Evolutionary conservation across 2,888 invertebrate species (phyloP).

Genomic region (Platycnemis pennipes): DNA sequence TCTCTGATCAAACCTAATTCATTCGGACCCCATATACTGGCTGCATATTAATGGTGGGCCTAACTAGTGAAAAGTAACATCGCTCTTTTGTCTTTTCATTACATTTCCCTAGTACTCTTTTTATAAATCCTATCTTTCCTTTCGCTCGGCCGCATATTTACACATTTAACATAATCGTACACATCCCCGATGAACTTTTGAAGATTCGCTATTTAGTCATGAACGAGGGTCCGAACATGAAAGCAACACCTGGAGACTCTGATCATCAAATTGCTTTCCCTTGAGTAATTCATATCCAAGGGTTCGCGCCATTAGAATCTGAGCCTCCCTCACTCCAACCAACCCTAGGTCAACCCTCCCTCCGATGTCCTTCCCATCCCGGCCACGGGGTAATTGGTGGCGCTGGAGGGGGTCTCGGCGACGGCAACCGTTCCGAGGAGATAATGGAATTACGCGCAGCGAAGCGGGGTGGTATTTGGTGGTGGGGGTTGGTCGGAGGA

Average conservation of each 20-base stretch:
- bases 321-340: neutral
- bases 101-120: too few species aligned
- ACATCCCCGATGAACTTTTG: too few species aligned
- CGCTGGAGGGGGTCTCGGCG: conserved; percentile 17
- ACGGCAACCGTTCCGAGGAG: conserved; percentile 10
- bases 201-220: too few species aligned
- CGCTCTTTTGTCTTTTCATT: too few species aligned
- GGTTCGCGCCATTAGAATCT: neutral
- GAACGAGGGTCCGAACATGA: neutral
- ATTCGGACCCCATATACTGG: too few species aligned
- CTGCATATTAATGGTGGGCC: too few species aligned
- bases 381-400: conserved; percentile 48
- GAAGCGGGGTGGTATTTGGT: conserved; percentile 45
- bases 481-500: neutral
- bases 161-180: too few species aligned
- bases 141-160: too few species aligned
- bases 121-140: too few species aligned
- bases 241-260: neutral
- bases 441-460: conserved; percentile 48
- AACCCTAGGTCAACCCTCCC: neutral
- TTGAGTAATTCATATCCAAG: neutral
- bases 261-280: neutral
- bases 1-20: too few species aligned
- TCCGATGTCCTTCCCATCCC: conserved; percentile 11
- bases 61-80: too few species aligned